Evolutionary conservation across 1,140 invertebrate species (phyloP), one percentile per base, ranked within the genome.

Genomic region (Leptopilina clavipes): DNA sequence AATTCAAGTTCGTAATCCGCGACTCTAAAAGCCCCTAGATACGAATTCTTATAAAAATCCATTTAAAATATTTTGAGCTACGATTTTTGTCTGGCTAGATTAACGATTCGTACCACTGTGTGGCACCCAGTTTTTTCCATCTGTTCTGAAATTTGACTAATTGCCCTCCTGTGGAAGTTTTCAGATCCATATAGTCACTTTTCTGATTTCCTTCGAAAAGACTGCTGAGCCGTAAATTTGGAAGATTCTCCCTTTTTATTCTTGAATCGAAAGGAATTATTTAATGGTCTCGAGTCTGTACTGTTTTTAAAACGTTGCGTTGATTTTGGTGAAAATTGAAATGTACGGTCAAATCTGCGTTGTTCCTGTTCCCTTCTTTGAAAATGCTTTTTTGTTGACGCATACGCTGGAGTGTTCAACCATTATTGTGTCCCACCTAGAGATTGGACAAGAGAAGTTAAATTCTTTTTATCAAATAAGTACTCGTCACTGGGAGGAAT

Each of bases 31-130:
- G n/a, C n/a, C n/a, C n/a, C n/a, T n/a, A n/a, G n/a, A n/a, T n/a
- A n/a, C n/a, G n/a, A n/a, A n/a, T n/a, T n/a, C n/a, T n/a, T n/a
- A n/a, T n/a, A n/a, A n/a, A n/a, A n/a, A n/a, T n/a, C n/a, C n/a
- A n/a, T n/a, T n/a, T n/a, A n/a, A n/a, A n/a, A n/a, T n/a, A n/a
- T n/a, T n/a, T n/a, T n/a, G n/a, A n/a, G n/a, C n/a, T n/a, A n/a
- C n/a, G n/a, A n/a, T n/a, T n/a, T n/a, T n/a, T n/a, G n/a, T n/a
- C n/a, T n/a, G n/a, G n/a, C n/a, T n/a, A n/a, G n/a, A n/a, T n/a
- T n/a, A n/a, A n/a, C n/a, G n/a, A 82, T 74, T 44, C 79, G 81
- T 45, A 86, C 43, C 19, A 85, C 77, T n/a, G 79, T 71, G 80
- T 76, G 52, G 81, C 80, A 48, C 78, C 79, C 12, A 71, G 25